Evolutionary conservation across 2,888 invertebrate genomes (phyloP), one percentile per base, ranked within the genome.

Genomic region (Plebejus argus): DNA sequence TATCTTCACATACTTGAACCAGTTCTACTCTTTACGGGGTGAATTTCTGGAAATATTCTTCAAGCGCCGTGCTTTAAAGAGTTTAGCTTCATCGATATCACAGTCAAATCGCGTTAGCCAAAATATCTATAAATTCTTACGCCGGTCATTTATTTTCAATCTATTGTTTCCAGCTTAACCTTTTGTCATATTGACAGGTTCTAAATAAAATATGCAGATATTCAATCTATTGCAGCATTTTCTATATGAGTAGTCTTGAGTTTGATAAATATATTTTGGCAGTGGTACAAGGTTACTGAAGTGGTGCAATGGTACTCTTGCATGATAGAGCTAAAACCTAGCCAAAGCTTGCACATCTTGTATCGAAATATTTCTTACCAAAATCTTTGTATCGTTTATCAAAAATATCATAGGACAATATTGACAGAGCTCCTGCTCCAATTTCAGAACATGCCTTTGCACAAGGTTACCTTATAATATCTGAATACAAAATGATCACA

Each of bases 251-350:
- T 28, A 66, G 28, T 66, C 28, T 28, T 66, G 66, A 66, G 66
- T 66, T 66, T 66, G 18, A 33, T 5, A 15, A 66, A 66, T 66
- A 66, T 66, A 66, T 66, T 66, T 66, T 66, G 66, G 66, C 66
- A 66, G 28, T 6, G 2, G 6, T 33, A 66, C 66, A 66, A 66
- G 66, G 66, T 66, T 4, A 33, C 66, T 66, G 33, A 7, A 66
- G 28, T 66, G 28, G 28, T 23, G 66, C 18, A 66, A 66, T 66
- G 66, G 66, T 66, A 66, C 61, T 66, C 66, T 33, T 15, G 15
- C 66, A 66, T 33, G 33, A 28, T 66, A 33, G 18, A 66, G 28
- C 61, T 12, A 61, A 61, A 23, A 23, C 33, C 28, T 28, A 66
- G 66, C 66, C 66, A 66, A 45, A 66, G 61, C 12, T 33, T 33